Evolutionary conservation across 2,888 invertebrate genomes (phyloP), one percentile per base, ranked within the genome.

Genomic region (Galeruca laticollis): DNA sequence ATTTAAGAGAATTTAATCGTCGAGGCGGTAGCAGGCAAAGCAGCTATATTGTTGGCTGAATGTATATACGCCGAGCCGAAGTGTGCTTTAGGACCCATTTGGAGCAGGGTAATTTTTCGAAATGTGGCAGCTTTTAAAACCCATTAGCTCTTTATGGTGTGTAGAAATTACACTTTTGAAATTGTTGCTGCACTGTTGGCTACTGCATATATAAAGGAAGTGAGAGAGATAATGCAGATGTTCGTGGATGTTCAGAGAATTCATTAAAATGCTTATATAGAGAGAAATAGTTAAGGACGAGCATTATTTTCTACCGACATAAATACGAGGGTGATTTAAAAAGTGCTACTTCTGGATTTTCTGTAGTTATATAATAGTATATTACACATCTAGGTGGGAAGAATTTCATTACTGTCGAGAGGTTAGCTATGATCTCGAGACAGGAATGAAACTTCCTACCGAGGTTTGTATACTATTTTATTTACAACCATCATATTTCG

Each of bases 111-210:
- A 68, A 75, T 74, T 75, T 75, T 70, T 69, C 68, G 20, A 54
- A 70, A 69, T 59, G 62, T 69, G 65, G 72, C 67, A 69, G 52
- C 70, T 67, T 68, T 69, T 69, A 69, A 69, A 72, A 72, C 68
- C 72, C 70, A 69, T 72, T 72, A 72, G 65, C 60, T 62, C 69
- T 66, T 68, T 69, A 70, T 62, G 70, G 69, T 61, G 59, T 59
- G 69, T 69, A 70, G 69, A 71, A 73, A 75, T 74, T 71, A 71
- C 70, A 54, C 60, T 64, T 54, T 57, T 49, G 59, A 69, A 69
- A 72, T 71, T 69, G 66, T 67, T 60, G 60, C 65, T 66, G 62
- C 68, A 67, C 67, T 59, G 60, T 52, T 67, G 20, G 67, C 43
- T 60, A 69, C 54, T 69, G 47, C 70, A 68, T 68, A 62, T 69